Evolutionary conservation across 2,888 invertebrate species (phyloP).

Genomic region (Yponomeuta cagnagella): DNA sequence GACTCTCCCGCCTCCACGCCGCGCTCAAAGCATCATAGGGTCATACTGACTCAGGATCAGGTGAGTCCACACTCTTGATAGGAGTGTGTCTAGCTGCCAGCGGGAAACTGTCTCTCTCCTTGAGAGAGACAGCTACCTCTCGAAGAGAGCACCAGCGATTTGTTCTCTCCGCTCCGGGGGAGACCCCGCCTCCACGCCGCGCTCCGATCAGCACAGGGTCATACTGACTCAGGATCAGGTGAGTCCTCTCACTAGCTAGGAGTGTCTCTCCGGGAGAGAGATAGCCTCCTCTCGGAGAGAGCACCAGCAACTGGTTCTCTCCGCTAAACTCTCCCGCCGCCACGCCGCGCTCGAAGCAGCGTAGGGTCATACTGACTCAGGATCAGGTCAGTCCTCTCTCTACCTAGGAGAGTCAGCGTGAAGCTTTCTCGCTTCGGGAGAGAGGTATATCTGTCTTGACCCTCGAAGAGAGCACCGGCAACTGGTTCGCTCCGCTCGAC

Average conservation of each 20-base stretch:
- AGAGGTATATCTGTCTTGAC: too few species aligned
- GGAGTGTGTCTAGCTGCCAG: not conserved
- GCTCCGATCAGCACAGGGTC: constrained; percentile 36
- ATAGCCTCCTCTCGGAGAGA: constrained; percentile 55
- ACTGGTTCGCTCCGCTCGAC: too few species aligned
- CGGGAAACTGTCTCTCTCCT: too few species aligned
- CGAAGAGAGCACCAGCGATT: constrained; percentile 79
- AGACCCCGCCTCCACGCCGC: constrained; percentile 77
- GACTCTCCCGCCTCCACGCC: constrained; percentile 78
- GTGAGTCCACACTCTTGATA: constrained; percentile 30
- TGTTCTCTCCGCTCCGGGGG: constrained; percentile 80
- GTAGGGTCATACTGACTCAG: constrained; percentile 51
- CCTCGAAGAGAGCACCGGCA: too few species aligned
- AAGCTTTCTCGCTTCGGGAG: too few species aligned
- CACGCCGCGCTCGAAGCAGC: constrained; percentile 43
- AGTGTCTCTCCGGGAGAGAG: not conserved
- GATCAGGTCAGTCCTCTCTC: constrained; percentile 47
- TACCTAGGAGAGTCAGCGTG: too few species aligned
- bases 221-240: constrained; percentile 64
- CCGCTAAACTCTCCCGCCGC: constrained; percentile 79
- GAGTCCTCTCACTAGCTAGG: constrained; percentile 17
- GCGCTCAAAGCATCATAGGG: constrained; percentile 33
- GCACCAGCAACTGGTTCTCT: constrained; percentile 83
- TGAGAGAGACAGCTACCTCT: constrained; percentile 18
- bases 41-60: constrained; percentile 61